Conservation (phyloP, 1,140 invertebrate species). For the Papilio aristodemus region DNA sequence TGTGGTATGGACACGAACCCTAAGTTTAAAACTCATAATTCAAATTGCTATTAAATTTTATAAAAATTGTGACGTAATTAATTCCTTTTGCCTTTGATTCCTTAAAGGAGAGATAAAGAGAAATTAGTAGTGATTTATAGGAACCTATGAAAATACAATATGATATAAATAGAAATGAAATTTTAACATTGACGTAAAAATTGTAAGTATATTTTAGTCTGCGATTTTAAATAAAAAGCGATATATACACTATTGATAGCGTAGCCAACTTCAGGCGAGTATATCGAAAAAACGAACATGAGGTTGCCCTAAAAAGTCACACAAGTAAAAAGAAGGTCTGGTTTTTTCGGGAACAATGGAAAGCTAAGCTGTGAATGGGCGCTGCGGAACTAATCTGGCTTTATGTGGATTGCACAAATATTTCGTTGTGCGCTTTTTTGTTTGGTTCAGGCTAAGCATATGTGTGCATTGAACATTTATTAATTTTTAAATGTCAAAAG, state of each 20-base stretch:
- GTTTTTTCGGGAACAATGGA: constrained; percentile 31
- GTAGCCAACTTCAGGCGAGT: neutral
- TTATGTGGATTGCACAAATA: constrained; percentile 29
- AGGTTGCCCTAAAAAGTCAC: constrained; percentile 30
- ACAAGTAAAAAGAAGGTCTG: constrained; percentile 30
- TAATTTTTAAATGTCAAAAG: constrained; percentile 7
- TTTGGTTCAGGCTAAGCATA: neutral
- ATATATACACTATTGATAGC: neutral
- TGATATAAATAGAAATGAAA: no score
- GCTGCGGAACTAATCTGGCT: constrained; percentile 30
- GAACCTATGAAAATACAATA: no score
- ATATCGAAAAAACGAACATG: constrained; percentile 24
- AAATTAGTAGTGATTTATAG: no score
- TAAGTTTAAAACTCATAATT: no score
- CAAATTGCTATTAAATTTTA: no score
- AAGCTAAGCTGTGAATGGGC: constrained; percentile 32
- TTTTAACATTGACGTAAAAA: neutral
- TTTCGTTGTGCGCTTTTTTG: constrained; percentile 26
- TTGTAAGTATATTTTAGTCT: neutral
- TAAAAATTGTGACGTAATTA: no score
- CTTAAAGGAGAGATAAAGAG: no score
- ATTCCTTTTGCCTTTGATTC: no score
- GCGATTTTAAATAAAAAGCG: neutral
- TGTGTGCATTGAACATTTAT: constrained; percentile 1
- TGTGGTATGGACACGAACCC: no score